A percentile compares a stretch with the other conserved stretches of the same genome.
Conservation (phyloP, 1,140 invertebrate genomes). For the Drosophila leontia region DNA sequence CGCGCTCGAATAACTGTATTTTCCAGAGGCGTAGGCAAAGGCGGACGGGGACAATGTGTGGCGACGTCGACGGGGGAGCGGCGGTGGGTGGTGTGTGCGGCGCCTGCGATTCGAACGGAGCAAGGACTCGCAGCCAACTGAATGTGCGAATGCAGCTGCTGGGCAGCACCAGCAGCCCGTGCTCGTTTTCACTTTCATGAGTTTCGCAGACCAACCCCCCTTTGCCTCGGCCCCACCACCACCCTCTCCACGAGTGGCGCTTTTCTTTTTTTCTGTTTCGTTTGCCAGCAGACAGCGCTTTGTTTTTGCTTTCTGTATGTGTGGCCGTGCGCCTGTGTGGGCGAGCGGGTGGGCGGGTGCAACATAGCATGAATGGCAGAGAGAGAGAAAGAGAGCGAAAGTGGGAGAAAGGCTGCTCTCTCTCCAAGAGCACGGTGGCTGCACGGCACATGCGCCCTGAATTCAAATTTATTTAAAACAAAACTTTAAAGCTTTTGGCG, state of each 20-base stretch:
- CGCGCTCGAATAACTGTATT: slow-evolving; percentile 45
- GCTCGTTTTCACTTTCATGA: slow-evolving; percentile 79
- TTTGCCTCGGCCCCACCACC: background rate
- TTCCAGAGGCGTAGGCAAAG: slow-evolving; percentile 15
- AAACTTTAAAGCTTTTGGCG: slow-evolving; percentile 7
- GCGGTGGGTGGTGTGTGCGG: slow-evolving; percentile 11
- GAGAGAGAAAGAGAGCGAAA: slow-evolving; percentile 1
- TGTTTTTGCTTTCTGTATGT: slow-evolving; percentile 51
- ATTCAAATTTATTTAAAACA: background rate
- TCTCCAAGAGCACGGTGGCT: slow-evolving; percentile 41
- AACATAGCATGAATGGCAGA: slow-evolving; percentile 38
- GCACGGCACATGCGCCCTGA: slow-evolving; percentile 53
- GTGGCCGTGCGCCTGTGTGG: slow-evolving; percentile 16
- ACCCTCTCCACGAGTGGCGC: background rate
- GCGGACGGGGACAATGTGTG: slow-evolving; percentile 13
- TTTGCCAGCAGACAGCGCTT: slow-evolving; percentile 27
- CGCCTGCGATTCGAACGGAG: slow-evolving; percentile 51
- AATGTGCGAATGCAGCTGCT: slow-evolving; percentile 71
- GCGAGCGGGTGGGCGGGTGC: slow-evolving; percentile 19
- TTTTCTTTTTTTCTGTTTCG: slow-evolving; percentile 25
- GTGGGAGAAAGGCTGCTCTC: slow-evolving; percentile 14
- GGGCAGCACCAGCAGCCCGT: slow-evolving; percentile 22
- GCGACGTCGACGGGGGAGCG: slow-evolving; percentile 2
- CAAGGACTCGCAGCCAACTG: slow-evolving; percentile 80
- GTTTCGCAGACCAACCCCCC: slow-evolving; percentile 56